A percentile compares a stretch with the other conserved stretches of the same genome.
Evolutionary conservation across 2,113 vertebrate species (phyloP).

Genomic region (Synodontis membranacea): DNA sequence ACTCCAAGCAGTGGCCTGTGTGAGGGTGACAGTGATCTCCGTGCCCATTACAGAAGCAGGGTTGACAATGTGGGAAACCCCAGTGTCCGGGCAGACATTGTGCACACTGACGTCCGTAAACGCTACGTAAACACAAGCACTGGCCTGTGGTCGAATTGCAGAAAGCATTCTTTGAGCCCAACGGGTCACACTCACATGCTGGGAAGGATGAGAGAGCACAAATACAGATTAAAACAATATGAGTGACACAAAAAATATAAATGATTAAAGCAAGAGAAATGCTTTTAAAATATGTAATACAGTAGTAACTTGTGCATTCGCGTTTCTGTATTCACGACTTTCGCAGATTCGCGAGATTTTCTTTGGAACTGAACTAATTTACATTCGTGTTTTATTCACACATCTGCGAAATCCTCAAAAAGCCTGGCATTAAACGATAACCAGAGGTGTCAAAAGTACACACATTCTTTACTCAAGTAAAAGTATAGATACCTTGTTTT

Average conservation of each 20-base stretch:
- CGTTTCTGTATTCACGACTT: too few species aligned
- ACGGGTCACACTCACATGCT: conserved; percentile 85
- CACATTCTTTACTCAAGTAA: too few species aligned
- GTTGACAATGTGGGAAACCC: conserved; percentile 90
- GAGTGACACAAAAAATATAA: neutral
- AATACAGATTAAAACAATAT: neutral
- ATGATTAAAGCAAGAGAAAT: neutral
- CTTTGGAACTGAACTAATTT: too few species aligned
- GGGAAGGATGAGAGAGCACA: conserved; percentile 3
- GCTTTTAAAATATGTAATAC: neutral
- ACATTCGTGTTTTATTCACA: too few species aligned
- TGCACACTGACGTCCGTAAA: conserved; percentile 83
- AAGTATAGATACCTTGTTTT: too few species aligned
- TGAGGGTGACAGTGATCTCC: conserved; percentile 81
- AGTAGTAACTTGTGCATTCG: too few species aligned
- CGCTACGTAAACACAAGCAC: conserved; percentile 84
- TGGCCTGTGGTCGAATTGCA: conserved; percentile 84
- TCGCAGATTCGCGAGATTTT: too few species aligned
- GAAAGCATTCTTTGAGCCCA: conserved; percentile 79
- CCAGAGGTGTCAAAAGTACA: too few species aligned
- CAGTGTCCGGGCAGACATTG: conserved; percentile 85
- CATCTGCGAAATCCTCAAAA: too few species aligned
- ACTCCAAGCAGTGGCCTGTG: conserved; percentile 85
- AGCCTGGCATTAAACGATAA: too few species aligned
- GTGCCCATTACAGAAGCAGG: conserved; percentile 90